These are phyloP conservation scores for Remorina albescens DNA, from an alignment of 2,797 vertebrate genomes.

Conservation along the genomic window DNA sequence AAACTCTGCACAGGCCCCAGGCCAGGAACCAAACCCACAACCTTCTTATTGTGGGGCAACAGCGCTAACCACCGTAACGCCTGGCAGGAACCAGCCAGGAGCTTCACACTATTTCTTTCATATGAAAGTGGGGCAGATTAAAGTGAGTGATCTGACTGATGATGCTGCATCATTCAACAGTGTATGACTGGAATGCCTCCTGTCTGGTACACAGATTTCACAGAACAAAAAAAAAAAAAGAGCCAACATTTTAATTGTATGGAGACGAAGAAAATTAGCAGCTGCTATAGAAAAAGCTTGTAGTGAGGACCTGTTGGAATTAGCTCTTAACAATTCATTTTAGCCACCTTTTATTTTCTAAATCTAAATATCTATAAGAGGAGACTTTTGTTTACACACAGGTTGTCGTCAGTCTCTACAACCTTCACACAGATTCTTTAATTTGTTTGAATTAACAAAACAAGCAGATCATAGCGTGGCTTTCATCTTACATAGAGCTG, in stretches of 20 bases:
- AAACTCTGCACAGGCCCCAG: no score
- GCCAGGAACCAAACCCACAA: no score
- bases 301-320: neutral
- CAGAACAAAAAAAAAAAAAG: neutral
- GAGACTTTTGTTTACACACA: neutral
- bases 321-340: neutral
- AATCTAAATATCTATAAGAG: no score
- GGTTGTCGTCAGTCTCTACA: neutral
- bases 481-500: neutral
- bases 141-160: neutral
- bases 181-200: neutral
- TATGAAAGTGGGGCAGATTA: neutral
- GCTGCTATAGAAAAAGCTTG: neutral
- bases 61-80: no score
- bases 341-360: neutral
- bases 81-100: no score
- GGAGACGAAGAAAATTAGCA: neutral
- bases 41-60: no score
- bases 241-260: neutral
- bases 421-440: neutral
- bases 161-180: neutral
- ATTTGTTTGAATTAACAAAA: neutral
- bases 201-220: neutral
- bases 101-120: conserved; percentile 4
- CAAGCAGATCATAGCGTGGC: neutral